Percentiles rank a stretch among this genome's conserved stretches.
Evolutionary conservation across 2,888 invertebrate species (phyloP).

Genomic region (Bedellia somnulentella): DNA sequence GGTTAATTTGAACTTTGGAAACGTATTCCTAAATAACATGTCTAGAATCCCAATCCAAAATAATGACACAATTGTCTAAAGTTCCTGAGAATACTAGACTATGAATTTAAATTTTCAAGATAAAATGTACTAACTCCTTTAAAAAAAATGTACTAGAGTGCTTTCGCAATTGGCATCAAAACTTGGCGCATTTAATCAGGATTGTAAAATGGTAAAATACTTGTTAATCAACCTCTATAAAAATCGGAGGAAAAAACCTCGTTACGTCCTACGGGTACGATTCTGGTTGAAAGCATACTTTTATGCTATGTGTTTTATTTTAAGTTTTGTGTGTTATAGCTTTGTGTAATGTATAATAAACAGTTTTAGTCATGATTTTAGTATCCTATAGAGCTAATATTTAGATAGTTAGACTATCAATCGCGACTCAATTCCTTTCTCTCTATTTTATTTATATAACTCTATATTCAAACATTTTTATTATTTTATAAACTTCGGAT

Average conservation of each 20-base stretch:
- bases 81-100: constrained; percentile 7
- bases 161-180: constrained; percentile 6
- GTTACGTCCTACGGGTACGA: too few relatives aligned
- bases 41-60: constrained; percentile 4
- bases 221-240: constrained; percentile 4
- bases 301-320: too few relatives aligned
- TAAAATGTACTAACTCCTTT: not conserved
- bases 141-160: constrained; percentile 4
- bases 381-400: too few relatives aligned
- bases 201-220: constrained; percentile 5
- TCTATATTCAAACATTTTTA: too few relatives aligned
- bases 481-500: too few relatives aligned
- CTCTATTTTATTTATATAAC: too few relatives aligned
- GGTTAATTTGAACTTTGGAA: constrained; percentile 9
- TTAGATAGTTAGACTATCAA: too few relatives aligned
- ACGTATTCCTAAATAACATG: constrained; percentile 6
- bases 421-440: too few relatives aligned
- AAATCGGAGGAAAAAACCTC: constrained; percentile 3
- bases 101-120: constrained; percentile 6
- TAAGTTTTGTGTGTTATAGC: too few relatives aligned
- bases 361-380: too few relatives aligned
- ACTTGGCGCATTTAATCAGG: constrained; percentile 6
- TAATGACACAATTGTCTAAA: constrained; percentile 7
- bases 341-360: too few relatives aligned
- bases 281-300: too few relatives aligned